phyloP scores from a whole-genome alignment of 37 sponge, comb jelly and placozoan species.

The Crambe crambe region DNA sequence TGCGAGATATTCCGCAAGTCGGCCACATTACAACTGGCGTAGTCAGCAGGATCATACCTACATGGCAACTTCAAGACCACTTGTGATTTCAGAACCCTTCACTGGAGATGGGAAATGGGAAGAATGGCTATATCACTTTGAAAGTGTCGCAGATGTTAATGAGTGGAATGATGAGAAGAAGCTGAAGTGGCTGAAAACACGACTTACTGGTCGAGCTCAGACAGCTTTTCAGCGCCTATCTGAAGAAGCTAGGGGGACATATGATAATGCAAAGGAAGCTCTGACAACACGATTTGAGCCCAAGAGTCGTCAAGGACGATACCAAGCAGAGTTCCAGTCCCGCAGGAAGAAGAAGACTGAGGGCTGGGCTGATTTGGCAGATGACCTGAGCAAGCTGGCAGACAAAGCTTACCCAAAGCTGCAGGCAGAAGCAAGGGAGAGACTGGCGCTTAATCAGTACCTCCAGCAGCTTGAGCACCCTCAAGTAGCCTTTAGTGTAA shows the following conservation, averaged over 20 bases:
- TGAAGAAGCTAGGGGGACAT: neutral
- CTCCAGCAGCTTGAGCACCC: slow-evolving; percentile 13
- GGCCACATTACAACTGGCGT: no score
- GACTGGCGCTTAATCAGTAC: slow-evolving; percentile 22
- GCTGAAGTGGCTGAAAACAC: slow-evolving; percentile 38
- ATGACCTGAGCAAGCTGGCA: slow-evolving; percentile 19
- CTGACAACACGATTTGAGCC: slow-evolving; percentile 47
- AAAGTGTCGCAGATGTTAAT: slow-evolving; percentile 44
- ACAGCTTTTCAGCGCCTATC: slow-evolving; percentile 28
- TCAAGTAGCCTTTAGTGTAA: slow-evolving; percentile 38
- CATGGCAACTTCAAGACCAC: no score
- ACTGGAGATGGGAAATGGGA: slow-evolving; percentile 44
- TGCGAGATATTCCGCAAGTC: no score
- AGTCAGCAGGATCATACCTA: no score
- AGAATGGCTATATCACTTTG: slow-evolving; percentile 36
- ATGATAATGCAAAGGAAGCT: neutral
- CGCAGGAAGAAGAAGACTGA: slow-evolving; percentile 27
- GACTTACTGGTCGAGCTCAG: slow-evolving; percentile 36
- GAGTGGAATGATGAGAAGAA: slow-evolving; percentile 39
- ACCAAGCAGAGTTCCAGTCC: slow-evolving; percentile 48
- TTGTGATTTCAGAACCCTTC: slow-evolving; percentile 30
- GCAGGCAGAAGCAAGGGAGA: slow-evolving; percentile 31
- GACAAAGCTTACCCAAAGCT: slow-evolving; percentile 48
- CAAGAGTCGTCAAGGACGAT: slow-evolving; percentile 12
- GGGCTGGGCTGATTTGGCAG: slow-evolving; percentile 45